Conservation (phyloP, 2,113 vertebrate species). For the Syngnathoides biaculeatus region DNA sequence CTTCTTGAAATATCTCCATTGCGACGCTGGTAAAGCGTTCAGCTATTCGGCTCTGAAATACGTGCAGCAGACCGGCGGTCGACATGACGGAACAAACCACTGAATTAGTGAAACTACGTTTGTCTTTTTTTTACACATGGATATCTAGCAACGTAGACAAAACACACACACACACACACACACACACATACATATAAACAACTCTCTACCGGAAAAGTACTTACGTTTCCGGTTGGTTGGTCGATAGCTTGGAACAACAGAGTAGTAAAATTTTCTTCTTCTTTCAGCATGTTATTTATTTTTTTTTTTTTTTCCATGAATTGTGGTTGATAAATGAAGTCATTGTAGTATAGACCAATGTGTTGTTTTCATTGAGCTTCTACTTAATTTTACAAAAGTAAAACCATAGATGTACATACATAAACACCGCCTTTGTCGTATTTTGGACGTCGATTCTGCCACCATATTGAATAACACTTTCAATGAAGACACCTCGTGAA, state of each 20-base stretch:
- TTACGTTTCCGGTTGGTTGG: neutral
- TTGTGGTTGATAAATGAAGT: neutral
- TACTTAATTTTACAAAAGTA: neutral
- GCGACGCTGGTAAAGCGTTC: neutral
- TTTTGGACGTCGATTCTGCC: neutral
- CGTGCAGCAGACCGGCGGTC: neutral
- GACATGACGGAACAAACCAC: neutral
- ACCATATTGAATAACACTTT: neutral
- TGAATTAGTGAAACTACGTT: neutral
- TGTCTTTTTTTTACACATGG: neutral
- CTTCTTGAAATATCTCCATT: constrained; percentile 5
- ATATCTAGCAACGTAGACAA: neutral
- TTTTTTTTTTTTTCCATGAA: neutral
- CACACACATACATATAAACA: neutral
- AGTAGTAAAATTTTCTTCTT: neutral
- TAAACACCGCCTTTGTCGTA: neutral
- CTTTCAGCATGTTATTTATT: neutral
- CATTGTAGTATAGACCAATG: neutral
- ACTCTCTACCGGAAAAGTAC: neutral
- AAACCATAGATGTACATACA: neutral
- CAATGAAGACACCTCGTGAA: no score
- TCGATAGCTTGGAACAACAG: neutral
- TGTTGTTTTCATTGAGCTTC: neutral
- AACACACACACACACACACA: neutral
- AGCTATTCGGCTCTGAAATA: neutral